Evolutionary conservation across 2,113 vertebrate species (phyloP).

Genomic region (Hemiscyllium ocellatum): DNA sequence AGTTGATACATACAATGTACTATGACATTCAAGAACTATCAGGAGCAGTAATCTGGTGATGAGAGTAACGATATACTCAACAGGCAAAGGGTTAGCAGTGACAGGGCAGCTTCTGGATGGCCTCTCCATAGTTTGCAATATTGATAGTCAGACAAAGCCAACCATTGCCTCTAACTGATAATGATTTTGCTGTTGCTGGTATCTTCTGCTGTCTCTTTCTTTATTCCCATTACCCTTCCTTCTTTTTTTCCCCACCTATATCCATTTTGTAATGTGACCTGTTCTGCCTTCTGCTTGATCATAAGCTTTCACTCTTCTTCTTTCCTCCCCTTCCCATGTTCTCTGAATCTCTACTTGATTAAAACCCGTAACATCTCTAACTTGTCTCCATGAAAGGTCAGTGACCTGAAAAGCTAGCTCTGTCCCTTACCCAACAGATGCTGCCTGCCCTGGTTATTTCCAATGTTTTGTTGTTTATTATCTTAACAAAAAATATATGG

Average conservation of each 20-base stretch:
- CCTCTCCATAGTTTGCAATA: not conserved
- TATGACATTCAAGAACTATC: not conserved
- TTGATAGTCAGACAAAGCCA: not conserved
- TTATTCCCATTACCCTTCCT: not conserved
- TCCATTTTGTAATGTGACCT: not conserved
- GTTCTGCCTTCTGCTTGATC: no score
- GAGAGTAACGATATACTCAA: not conserved
- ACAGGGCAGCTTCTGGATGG: not conserved
- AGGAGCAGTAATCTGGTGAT: not conserved
- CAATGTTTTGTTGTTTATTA: no score
- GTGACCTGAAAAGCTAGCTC: no score
- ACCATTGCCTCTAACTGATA: not conserved
- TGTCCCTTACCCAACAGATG: no score
- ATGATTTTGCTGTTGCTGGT: not conserved
- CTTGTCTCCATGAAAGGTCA: no score
- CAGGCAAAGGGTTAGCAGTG: not conserved
- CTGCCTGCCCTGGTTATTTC: no score
- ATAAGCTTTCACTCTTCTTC: no score
- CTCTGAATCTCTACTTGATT: no score
- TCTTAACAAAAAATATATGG: not conserved
- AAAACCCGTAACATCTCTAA: no score
- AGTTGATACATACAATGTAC: not conserved
- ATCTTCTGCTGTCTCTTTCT: not conserved
- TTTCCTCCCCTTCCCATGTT: no score
- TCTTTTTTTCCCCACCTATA: not conserved